A percentile compares a stretch with the other conserved stretches of the same genome.
Conservation (phyloP, 2,113 vertebrate genomes). For the Paramormyrops kingsleyae region DNA sequence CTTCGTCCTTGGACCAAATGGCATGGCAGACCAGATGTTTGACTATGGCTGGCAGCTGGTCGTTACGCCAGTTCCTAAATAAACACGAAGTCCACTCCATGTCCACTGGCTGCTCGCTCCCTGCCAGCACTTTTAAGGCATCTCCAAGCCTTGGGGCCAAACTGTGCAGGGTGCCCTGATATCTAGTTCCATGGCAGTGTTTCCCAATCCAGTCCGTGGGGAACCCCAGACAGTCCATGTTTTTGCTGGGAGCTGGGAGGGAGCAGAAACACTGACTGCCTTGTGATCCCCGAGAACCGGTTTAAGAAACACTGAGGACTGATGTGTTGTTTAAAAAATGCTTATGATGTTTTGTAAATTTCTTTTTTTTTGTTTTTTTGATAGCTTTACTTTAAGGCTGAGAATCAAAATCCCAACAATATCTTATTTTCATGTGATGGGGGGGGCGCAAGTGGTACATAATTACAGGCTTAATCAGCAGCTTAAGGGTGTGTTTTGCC, state of each 20-base stretch:
- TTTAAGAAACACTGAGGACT: neutral
- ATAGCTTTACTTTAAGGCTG: neutral
- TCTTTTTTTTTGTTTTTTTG: neutral
- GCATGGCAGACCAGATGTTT: slow-evolving; percentile 11
- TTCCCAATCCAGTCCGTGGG: neutral
- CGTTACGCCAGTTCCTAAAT: neutral
- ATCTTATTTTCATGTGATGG: neutral
- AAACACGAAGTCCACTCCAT: neutral
- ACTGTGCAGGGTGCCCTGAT: neutral
- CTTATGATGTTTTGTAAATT: neutral
- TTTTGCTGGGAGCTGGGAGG: neutral
- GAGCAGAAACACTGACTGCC: neutral
- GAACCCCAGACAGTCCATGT: neutral
- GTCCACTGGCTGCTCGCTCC: neutral
- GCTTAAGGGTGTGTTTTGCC: neutral
- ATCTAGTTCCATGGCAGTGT: neutral
- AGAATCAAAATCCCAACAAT: neutral
- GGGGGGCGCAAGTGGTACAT: neutral
- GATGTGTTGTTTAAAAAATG: neutral
- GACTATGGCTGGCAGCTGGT: neutral
- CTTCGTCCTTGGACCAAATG: neutral
- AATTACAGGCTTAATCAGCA: neutral
- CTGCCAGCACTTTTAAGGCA: neutral
- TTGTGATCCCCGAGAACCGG: neutral
- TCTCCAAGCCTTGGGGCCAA: neutral